Base-by-base conservation (phyloP, 2,797 vertebrate genomes). In the Paedocypris micromegethes region DNA sequence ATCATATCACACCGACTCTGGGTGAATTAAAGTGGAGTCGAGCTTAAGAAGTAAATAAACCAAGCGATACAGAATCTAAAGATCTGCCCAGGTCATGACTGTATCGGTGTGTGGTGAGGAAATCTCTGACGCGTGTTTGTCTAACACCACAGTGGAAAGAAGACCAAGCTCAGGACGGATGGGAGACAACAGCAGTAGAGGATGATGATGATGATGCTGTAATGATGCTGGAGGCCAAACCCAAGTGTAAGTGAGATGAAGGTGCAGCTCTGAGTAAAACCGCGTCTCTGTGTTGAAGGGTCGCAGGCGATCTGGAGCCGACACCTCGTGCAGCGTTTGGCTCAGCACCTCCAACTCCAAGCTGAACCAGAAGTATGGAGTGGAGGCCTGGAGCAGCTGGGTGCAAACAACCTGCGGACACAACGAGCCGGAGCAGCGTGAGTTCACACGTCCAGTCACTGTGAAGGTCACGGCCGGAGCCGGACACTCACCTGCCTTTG, bases 361-460 rank as follows among this genome's bases (percentile, higher is more conserved):
- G 62, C 82, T 98, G 0, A 94, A 96, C 75, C 93, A 94, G 54
- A 87, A 92, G 87, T 98, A 98, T 0, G 96, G 96, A 8, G 92
- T 98, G 3, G 92, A 95, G 1, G 93, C 96, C 79, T 98, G 95
- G 96, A 92, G 83, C 83, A 90, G 86, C 83, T 98, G 96, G 96
- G 94, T 96, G 79, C 90, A 89, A 5, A 91, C 89, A 82, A 89
- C 89, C 81, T 91, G 89, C 0, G 82, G 85, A 44, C 89, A 90
- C 0, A 85, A 87, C 72, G 88, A 87, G 71, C 86, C 85, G 43
- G 76, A 87, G 52, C 89, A 89, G 73, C 79, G 94, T 97, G 83
- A 77, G 77, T 78, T 38, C 4, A 53, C 50, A 37, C 52, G 47
- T 42, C 58, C 54, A 38, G 54, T 63, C 46, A 52, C 43, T 45